Evolutionary conservation across 2,113 vertebrate species (phyloP).

Genomic region (Empidonax alnorum): DNA sequence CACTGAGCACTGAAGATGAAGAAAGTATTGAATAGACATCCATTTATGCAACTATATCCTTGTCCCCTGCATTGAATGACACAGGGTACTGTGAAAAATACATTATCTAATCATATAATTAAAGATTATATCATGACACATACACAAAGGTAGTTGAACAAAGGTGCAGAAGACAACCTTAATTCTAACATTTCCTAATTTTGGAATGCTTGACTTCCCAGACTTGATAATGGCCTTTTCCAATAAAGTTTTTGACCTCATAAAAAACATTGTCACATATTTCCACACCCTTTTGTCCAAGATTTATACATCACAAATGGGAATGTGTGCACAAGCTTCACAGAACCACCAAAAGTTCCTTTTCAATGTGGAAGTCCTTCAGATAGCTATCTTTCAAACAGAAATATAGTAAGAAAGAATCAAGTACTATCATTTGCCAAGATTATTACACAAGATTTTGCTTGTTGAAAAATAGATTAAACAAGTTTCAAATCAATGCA

Average conservation of each 20-base stretch:
- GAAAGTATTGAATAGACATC: constrained; percentile 15
- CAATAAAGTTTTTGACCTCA: constrained; percentile 35
- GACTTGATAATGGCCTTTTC: constrained; percentile 27
- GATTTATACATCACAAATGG: constrained; percentile 7
- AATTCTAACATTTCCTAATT: constrained; percentile 45
- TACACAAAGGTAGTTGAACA: constrained; percentile 33
- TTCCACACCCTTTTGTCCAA: constrained; percentile 10
- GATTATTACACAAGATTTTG: constrained; percentile 2
- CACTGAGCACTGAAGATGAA: neutral
- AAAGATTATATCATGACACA: constrained; percentile 53
- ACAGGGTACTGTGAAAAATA: constrained; percentile 18
- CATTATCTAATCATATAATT: constrained; percentile 45
- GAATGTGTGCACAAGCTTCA: neutral
- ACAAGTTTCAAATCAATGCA: neutral
- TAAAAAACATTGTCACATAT: neutral
- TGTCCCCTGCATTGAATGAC: neutral
- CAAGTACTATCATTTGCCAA: neutral
- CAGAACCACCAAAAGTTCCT: neutral
- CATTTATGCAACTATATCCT: neutral
- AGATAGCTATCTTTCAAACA: constrained; percentile 32
- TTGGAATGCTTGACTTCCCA: constrained; percentile 47
- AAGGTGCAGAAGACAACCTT: neutral
- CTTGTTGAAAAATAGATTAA: constrained; percentile 29
- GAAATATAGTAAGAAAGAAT: neutral
- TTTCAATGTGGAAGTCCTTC: neutral